A percentile compares a stretch with the other conserved stretches of the same genome.
Conservation (phyloP, 2,797 vertebrate genomes). For the Argya squamiceps region DNA sequence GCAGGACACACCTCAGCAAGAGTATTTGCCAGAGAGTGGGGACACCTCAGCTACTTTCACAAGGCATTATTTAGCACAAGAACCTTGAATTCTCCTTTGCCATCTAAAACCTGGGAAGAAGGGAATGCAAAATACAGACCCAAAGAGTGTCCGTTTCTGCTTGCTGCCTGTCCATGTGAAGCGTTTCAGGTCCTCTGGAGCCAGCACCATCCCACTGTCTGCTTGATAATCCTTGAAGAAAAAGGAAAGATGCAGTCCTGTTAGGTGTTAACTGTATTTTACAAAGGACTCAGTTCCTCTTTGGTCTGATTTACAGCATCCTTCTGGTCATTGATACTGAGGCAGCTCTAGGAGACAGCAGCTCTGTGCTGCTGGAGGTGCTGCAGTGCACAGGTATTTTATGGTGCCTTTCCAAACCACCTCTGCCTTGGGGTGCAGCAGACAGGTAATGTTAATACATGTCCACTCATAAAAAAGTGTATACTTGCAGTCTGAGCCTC, state of each 20-base stretch:
- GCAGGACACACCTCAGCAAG: neutral
- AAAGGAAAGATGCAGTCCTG: neutral
- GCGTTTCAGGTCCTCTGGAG: slow-evolving; percentile 84
- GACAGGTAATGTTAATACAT: neutral
- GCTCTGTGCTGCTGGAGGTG: neutral
- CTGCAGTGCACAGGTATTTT: neutral
- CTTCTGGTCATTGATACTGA: accelerated
- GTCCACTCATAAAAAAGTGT: neutral
- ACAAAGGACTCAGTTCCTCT: neutral
- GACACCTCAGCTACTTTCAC: neutral
- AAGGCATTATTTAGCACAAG: neutral
- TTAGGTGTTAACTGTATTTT: neutral
- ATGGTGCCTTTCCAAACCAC: neutral
- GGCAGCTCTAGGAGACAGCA: neutral
- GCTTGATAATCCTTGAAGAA: slow-evolving; percentile 83
- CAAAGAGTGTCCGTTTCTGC: slow-evolving; percentile 65
- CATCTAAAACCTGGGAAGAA: neutral
- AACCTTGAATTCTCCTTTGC: neutral
- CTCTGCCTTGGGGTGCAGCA: neutral
- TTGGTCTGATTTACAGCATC: neutral
- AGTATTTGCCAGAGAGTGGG: neutral
- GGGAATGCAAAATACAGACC: slow-evolving; percentile 70
- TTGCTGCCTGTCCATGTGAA: slow-evolving; percentile 80
- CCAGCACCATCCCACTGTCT: slow-evolving; percentile 85
- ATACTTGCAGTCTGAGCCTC: neutral